Evolutionary conservation across 1,140 invertebrate genomes (phyloP).

Genomic region (Bombus pyrosoma): DNA sequence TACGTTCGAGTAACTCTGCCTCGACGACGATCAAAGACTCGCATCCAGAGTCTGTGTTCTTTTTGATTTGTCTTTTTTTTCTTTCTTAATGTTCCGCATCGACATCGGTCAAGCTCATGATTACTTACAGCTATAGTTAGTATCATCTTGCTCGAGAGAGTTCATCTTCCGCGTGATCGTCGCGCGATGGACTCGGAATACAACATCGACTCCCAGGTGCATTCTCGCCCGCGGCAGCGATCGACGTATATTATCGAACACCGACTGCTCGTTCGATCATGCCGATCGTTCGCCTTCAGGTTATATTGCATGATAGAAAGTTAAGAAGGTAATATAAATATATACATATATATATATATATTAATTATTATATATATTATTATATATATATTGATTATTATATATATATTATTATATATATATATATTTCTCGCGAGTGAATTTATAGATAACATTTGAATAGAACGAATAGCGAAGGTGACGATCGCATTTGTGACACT

Average conservation of each 20-base stretch:
- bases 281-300: constrained; percentile 50
- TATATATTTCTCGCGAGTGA: not conserved
- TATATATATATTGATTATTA: too few species aligned
- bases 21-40: not conserved
- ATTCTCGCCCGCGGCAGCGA: constrained; percentile 46
- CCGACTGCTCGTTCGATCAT: constrained; percentile 27
- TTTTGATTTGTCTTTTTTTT: not conserved
- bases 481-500: constrained; percentile 64
- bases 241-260: not conserved
- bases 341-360: not conserved
- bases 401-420: too few species aligned
- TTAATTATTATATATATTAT: too few species aligned
- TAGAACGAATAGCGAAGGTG: constrained; percentile 27
- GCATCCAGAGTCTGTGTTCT: not conserved
- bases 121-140: not conserved
- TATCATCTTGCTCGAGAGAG: not conserved
- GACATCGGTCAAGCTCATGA: not conserved
- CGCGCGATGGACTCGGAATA: not conserved
- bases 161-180: constrained; percentile 12
- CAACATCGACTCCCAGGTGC: constrained; percentile 28
- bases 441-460: not conserved
- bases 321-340: too few species aligned
- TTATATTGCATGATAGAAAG: not conserved
- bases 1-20: not conserved
- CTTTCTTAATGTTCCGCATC: not conserved